A percentile compares a stretch with the other conserved stretches of the same genome.
phyloP scores from a whole-genome alignment of 1,140 invertebrate species.

The Pararge aegeria region DNA sequence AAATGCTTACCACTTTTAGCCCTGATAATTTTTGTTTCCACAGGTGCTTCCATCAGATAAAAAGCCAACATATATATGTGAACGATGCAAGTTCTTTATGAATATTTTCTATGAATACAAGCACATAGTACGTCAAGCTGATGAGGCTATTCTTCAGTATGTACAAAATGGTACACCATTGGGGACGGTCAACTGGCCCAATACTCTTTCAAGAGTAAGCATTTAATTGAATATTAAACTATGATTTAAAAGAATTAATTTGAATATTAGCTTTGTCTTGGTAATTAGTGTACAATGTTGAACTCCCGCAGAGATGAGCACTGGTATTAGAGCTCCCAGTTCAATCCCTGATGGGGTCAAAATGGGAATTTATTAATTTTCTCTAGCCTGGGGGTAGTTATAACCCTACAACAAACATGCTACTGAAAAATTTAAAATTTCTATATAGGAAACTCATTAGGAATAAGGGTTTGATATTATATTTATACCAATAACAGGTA shows the following conservation, averaged over 20 bases:
- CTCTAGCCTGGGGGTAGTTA: no score
- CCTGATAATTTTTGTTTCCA: conserved; percentile 31
- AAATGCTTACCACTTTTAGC: background rate
- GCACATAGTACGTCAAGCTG: conserved; percentile 85
- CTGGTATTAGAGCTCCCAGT: no score
- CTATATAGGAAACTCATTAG: no score
- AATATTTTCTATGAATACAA: conserved; percentile 87
- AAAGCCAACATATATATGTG: conserved; percentile 86
- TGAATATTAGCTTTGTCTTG: background rate
- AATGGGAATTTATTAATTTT: no score
- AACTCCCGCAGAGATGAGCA: no score
- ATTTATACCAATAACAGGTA: no score
- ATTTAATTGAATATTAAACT: background rate
- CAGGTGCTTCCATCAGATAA: conserved; percentile 87
- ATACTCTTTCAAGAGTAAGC: conserved; percentile 60
- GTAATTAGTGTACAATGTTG: no score
- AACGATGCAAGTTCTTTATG: conserved; percentile 83
- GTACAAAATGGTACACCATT: conserved; percentile 83
- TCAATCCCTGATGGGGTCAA: no score
- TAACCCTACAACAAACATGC: no score
- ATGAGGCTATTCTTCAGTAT: conserved; percentile 84
- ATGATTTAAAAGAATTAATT: background rate
- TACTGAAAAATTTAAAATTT: no score
- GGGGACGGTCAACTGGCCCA: conserved; percentile 73
- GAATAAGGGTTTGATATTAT: no score